phyloP scores from a whole-genome alignment of 2,888 invertebrate species.

The Synanthedon tipuliformis region DNA sequence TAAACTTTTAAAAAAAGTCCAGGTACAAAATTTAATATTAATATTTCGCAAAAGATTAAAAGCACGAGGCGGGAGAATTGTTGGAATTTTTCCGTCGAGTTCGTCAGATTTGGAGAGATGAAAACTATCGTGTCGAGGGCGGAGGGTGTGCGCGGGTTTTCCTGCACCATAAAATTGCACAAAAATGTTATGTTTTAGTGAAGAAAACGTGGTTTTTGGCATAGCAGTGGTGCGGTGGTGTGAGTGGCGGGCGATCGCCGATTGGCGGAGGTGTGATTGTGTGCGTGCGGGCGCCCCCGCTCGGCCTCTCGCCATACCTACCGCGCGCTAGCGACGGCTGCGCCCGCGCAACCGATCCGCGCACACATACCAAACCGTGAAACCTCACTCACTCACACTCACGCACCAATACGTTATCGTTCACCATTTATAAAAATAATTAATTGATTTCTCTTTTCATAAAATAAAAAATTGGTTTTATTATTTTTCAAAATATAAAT shows the following conservation, averaged over 20 bases:
- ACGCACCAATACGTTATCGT: not conserved
- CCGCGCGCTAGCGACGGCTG: constrained; percentile 29
- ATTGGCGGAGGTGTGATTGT: constrained; percentile 40
- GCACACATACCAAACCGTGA: constrained; percentile 11
- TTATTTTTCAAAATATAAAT: too few relatives aligned
- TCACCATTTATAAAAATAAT: not conserved
- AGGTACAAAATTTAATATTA: too few relatives aligned
- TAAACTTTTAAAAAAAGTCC: too few relatives aligned
- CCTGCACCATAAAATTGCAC: constrained; percentile 43
- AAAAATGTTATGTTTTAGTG: constrained; percentile 44
- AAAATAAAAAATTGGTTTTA: not conserved
- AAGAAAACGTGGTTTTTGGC: constrained; percentile 42
- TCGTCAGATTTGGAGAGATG: constrained; percentile 4
- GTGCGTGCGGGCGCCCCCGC: constrained; percentile 46
- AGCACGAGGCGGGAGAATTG: constrained; percentile 27
- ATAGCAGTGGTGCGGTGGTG: constrained; percentile 23
- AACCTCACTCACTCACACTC: constrained; percentile 8
- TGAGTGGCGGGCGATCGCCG: constrained; percentile 42
- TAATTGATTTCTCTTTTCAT: not conserved
- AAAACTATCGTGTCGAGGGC: constrained; percentile 8
- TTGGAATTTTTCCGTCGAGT: constrained; percentile 39
- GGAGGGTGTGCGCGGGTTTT: constrained; percentile 41
- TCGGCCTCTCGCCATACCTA: constrained; percentile 46
- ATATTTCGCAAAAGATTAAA: constrained; percentile 12
- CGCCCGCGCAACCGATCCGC: constrained; percentile 15